Base-by-base conservation (phyloP, 2,888 invertebrate species). In the Tipula helvola region DNA sequence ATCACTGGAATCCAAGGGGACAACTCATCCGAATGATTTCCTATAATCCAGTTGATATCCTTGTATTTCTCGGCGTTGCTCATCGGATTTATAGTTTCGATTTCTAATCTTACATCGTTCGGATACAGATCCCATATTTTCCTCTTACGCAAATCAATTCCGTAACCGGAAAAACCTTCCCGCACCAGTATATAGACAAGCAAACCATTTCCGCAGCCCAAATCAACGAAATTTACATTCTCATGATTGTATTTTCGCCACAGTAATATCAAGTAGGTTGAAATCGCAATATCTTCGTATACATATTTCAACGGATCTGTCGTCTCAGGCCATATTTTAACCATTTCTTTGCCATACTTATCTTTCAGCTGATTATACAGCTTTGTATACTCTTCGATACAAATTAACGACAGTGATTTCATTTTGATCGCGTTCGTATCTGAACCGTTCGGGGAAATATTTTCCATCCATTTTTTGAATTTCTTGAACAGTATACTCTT, bases 1-100 rank as follows among this genome's bases (percentile, higher is more conserved):
- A 99, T 95, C 0, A 99, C 95, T 28, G 99, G 98, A 89, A 99
- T 95, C 99, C 99, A 99, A 0, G 99, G 98, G 8, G 99, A 99
- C n/a, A 99, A 92, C 91, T 99, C 99, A 93, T 99, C 99, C 13
- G 98, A 98, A 92, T 99, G 99, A 92, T 99, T 99, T 86, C 99
- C 99, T 90, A 99, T 98, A 86, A 99, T 92, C 98, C 98, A 98
- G 90, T 97, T 96, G 41, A 93, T 93, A 83, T 93, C 93, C 86
- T 93, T 90, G 12, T 71, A 71, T 12, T 71, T 71, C 10, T 71
- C 71, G 28, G 28, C 71, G 71, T 71, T 71, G 88, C 95, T 93
- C 10, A 95, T 95, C 86, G 96, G 96, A 87, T 93, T 93, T 87
- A 97, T 93, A 3, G 94, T 93, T 89, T 91, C 92, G 88, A 94